phyloP scores from a whole-genome alignment of 2,888 invertebrate genomes.

The Peribatodes rhomboidaria region DNA sequence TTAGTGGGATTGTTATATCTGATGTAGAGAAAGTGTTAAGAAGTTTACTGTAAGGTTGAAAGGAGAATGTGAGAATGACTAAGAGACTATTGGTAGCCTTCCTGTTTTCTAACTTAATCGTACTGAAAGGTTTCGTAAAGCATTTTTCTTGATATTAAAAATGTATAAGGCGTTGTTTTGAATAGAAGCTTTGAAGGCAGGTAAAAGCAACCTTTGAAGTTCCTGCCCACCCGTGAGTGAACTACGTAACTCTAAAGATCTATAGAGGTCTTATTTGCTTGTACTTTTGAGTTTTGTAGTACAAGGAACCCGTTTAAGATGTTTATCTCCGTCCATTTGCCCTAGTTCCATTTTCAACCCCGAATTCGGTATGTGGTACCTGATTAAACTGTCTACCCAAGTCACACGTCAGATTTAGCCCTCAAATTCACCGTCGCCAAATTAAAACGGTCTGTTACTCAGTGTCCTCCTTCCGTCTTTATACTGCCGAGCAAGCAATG shows the following conservation, averaged over 20 bases:
- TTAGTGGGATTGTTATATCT: not conserved
- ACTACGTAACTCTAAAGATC: too few species aligned
- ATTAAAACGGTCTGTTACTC: constrained; percentile 13
- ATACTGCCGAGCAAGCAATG: not conserved
- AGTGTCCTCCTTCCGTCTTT: constrained; percentile 6
- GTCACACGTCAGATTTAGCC: constrained; percentile 15
- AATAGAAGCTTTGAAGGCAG: too few species aligned
- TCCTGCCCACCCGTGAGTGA: too few species aligned
- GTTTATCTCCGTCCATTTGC: not conserved
- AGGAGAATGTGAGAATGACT: too few species aligned
- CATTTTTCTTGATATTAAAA: too few species aligned
- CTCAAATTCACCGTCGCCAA: constrained; percentile 11
- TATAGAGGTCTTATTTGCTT: not conserved
- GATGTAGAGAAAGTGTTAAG: too few species aligned
- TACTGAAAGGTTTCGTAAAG: too few species aligned
- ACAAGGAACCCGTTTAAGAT: not conserved
- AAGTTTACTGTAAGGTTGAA: too few species aligned
- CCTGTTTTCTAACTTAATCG: too few species aligned
- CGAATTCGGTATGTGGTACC: constrained; percentile 1
- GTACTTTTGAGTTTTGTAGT: not conserved
- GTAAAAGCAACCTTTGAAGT: too few species aligned
- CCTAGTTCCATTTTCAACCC: not conserved
- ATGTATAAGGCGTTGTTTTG: too few species aligned
- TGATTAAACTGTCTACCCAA: constrained; percentile 24
- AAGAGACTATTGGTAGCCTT: too few species aligned